Conservation (phyloP, 2,888 invertebrate species). For the Hemistola chrysoprasaria region DNA sequence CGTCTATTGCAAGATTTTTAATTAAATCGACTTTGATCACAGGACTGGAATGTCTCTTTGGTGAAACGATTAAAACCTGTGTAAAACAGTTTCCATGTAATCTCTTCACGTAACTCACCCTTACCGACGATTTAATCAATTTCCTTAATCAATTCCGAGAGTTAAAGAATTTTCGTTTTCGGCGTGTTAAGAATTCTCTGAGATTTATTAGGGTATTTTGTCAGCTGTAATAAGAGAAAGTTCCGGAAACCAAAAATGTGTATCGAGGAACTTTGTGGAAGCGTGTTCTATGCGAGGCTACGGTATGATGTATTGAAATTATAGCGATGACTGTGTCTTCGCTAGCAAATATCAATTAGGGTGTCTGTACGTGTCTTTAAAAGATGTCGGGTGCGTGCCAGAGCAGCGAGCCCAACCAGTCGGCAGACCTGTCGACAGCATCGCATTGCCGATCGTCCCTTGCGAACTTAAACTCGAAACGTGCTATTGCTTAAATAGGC, state of each 20-base stretch:
- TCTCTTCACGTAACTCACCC: slow-evolving; percentile 45
- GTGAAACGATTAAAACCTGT: slow-evolving; percentile 68
- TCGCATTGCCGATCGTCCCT: slow-evolving; percentile 29
- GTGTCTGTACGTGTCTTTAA: slow-evolving; percentile 53
- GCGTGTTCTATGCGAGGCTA: slow-evolving; percentile 3
- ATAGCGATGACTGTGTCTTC: slow-evolving; percentile 51
- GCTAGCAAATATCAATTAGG: slow-evolving; percentile 72
- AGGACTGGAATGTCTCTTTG: slow-evolving; percentile 68
- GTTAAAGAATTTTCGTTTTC: slow-evolving; percentile 8
- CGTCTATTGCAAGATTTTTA: slow-evolving; percentile 73
- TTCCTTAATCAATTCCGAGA: slow-evolving; percentile 21
- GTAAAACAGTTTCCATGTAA: slow-evolving; percentile 58
- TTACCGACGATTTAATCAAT: slow-evolving; percentile 39
- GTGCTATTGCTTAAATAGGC: slow-evolving; percentile 74
- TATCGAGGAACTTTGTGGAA: slow-evolving; percentile 5
- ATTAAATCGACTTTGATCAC: slow-evolving; percentile 77
- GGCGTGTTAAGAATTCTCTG: slow-evolving; percentile 3
- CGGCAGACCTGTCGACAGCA: slow-evolving; percentile 23
- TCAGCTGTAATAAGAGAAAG: slow-evolving; percentile 2
- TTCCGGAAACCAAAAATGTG: not conserved
- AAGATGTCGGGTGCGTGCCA: slow-evolving; percentile 47
- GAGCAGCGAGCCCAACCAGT: slow-evolving; percentile 28
- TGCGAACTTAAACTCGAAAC: slow-evolving; percentile 57
- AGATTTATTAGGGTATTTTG: slow-evolving; percentile 2
- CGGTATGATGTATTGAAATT: slow-evolving; percentile 46